These are phyloP conservation scores for Clarias pachynema DNA, from an alignment of 2,797 vertebrate species.

Conservation along the genomic window DNA sequence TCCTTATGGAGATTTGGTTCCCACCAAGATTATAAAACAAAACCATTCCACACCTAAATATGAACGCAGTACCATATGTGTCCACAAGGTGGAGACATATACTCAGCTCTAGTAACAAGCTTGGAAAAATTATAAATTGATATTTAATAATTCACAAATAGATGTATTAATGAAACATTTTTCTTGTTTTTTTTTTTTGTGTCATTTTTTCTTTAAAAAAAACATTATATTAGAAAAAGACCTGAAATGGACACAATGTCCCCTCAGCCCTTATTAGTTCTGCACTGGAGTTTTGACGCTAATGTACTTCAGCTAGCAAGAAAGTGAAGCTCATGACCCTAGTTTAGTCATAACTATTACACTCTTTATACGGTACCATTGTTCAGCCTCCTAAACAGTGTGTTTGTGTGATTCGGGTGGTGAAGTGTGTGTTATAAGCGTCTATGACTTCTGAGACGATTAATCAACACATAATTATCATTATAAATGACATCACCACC, in stretches of 20 bases:
- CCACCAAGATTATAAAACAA: background rate
- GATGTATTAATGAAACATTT: background rate
- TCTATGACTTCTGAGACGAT: background rate
- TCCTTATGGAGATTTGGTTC: background rate
- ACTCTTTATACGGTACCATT: background rate
- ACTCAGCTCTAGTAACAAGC: background rate
- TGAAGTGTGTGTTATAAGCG: background rate
- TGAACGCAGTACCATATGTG: background rate
- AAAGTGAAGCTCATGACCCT: background rate
- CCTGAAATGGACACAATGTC: background rate
- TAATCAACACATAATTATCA: background rate
- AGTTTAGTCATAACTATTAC: background rate
- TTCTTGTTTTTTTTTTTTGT: background rate
- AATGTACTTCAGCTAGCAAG: background rate
- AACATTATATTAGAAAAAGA: no score
- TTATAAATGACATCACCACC: background rate
- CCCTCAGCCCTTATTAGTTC: background rate
- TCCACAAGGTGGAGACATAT: conserved; percentile 16
- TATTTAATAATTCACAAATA: background rate
- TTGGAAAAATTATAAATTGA: background rate
- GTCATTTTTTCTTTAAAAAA: background rate
- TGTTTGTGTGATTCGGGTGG: background rate
- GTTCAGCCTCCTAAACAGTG: background rate
- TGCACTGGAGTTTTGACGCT: background rate
- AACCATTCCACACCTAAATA: no score